Percentiles rank a stretch among this genome's conserved stretches.
These are phyloP conservation scores for Isichthys henryi DNA, from an alignment of 2,113 vertebrate genomes.

Conservation along the genomic window DNA sequence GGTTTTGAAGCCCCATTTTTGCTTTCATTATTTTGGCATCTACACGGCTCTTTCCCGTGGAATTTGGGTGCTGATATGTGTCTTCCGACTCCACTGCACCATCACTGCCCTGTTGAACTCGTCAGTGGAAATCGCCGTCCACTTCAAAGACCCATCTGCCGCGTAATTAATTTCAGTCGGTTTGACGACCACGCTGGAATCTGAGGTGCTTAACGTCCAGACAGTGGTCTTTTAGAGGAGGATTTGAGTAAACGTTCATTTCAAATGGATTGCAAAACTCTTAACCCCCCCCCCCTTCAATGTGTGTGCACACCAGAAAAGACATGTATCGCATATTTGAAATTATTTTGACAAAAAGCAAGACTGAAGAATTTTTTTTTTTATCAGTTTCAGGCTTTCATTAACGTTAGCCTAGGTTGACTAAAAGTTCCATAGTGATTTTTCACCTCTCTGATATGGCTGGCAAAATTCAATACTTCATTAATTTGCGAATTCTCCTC, in stretches of 20 bases:
- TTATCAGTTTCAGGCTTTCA: constrained; percentile 28
- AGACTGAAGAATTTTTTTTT: no score
- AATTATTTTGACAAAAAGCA: not conserved
- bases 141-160: constrained; percentile 47
- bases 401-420: not conserved
- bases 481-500: not conserved
- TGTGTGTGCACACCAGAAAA: no score
- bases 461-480: not conserved
- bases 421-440: not conserved
- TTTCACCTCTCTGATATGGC: not conserved
- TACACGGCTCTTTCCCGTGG: not conserved
- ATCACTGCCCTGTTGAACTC: not conserved
- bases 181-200: constrained; percentile 36
- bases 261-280: constrained; percentile 11
- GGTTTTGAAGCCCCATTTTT: not conserved
- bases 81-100: not conserved
- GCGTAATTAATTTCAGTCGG: constrained; percentile 60
- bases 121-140: not conserved
- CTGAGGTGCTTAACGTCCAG: constrained; percentile 50
- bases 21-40: not conserved
- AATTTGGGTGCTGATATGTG: not conserved
- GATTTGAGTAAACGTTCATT: constrained; percentile 39
- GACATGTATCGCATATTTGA: not conserved
- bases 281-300: no score
- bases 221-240: constrained; percentile 49